A percentile compares a stretch with the other conserved stretches of the same genome.
These are phyloP conservation scores for Nyctalus aviator DNA, from an alignment of 2,797 vertebrate species.

Conservation along the genomic window DNA sequence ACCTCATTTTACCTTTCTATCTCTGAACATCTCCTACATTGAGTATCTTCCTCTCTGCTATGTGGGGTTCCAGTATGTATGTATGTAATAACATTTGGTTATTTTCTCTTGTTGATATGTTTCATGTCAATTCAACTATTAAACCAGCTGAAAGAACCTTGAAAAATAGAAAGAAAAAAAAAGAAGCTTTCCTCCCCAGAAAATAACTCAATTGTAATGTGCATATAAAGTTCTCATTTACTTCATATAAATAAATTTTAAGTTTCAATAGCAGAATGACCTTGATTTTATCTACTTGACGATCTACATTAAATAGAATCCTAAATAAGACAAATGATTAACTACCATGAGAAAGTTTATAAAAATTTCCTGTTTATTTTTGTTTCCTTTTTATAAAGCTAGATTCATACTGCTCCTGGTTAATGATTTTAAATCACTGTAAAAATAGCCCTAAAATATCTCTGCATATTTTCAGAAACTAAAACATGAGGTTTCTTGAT, in stretches of 20 bases:
- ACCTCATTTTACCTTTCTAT: not conserved
- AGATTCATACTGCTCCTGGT: slow-evolving; percentile 53
- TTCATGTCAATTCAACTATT: not conserved
- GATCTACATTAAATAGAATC: slow-evolving; percentile 68
- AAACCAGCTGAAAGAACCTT: not conserved
- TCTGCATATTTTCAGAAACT: slow-evolving; percentile 62
- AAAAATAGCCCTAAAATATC: slow-evolving; percentile 76
- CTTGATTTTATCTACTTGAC: slow-evolving; percentile 67
- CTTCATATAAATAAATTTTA: not conserved
- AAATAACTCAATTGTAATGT: not conserved
- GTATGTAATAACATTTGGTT: not conserved
- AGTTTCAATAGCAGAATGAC: slow-evolving; percentile 58
- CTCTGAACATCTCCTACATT: not conserved
- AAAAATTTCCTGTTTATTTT: slow-evolving; percentile 71
- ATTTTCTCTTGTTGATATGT: not conserved
- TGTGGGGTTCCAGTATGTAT: not conserved
- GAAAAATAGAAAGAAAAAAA: not conserved
- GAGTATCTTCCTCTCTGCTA: not conserved
- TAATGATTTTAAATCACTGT: slow-evolving; percentile 75
- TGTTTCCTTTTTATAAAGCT: slow-evolving; percentile 59
- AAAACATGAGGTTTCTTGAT: slow-evolving; percentile 46
- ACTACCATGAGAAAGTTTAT: not conserved
- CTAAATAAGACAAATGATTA: slow-evolving; percentile 63
- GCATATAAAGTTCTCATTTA: not conserved
- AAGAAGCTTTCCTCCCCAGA: not conserved